Base-by-base conservation (phyloP, 2,888 invertebrate species). In the Standfussiana lucernea region DNA sequence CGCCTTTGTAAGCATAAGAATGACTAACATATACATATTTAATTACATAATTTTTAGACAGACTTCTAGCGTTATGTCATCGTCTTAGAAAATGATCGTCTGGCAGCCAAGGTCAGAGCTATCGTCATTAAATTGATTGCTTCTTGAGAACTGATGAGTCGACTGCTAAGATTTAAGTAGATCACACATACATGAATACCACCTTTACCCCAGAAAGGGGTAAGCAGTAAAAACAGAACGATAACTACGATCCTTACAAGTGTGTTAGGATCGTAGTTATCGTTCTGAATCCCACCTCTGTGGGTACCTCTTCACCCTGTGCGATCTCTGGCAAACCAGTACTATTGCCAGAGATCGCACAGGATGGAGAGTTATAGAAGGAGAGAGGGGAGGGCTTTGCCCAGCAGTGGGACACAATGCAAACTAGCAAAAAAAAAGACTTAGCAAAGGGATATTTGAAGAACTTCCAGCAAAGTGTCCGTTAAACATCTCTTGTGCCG, bases 11-110 rank as follows among this genome's bases (percentile, higher is more conserved):
- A 65, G 21, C 74, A 69, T 56, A 56, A 47, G 28, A 61, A 79
- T 75, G 74, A 79, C 35, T 72, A 82, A 79, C n/a, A 24, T 78
- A 77, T 67, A 72, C 59, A 79, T 83, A 61, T 79, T 74, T 83
- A 82, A 79, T 82, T 79, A 66, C 40, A 69, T 79, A 75, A 83
- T 82, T 68, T 59, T 72, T 40, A 71, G 47, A 21, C 64, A n/a
- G 45, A 69, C 67, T 74, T 40, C 45, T 65, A 15, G n/a, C 28
- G 32, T 82, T 79, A 79, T 75, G 74, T 83, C 82, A 82, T 83
- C 80, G 45, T 64, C n/a, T 61, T 24, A 11, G 45, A 65, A 71
- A 59, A 78, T 83, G 62, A 15, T 0, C 61, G 79, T 72, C 77
- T 82, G 47, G 61, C 7, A 18, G n/a, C 24, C 82, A 77, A 82